Conservation (phyloP, 1,140 invertebrate genomes). For the Piezodorus guildinii region DNA sequence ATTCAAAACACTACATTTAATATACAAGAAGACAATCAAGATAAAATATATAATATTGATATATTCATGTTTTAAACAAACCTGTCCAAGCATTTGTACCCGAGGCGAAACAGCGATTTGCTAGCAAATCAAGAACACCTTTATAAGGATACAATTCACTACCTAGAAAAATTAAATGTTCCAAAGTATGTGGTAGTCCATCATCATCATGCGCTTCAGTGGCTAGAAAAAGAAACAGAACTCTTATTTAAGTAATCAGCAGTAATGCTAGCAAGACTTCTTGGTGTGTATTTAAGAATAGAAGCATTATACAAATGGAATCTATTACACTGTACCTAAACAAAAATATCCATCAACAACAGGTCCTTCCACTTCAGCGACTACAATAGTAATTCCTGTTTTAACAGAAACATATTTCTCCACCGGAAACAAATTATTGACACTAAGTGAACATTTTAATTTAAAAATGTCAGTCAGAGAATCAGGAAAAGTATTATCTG, state of each 20-base stretch:
- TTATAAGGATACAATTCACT: slow-evolving; percentile 83
- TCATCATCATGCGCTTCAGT: slow-evolving; percentile 86
- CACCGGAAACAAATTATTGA: slow-evolving; percentile 59
- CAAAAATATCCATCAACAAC: slow-evolving; percentile 76
- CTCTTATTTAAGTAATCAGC: not conserved
- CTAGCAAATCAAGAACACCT: slow-evolving; percentile 75
- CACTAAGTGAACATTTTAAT: slow-evolving; percentile 47
- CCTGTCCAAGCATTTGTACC: slow-evolving; percentile 77
- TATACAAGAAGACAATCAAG: not conserved
- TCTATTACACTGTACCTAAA: slow-evolving; percentile 47
- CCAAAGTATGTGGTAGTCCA: slow-evolving; percentile 83
- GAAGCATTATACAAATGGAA: no score
- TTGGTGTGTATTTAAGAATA: no score
- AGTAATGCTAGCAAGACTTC: no score
- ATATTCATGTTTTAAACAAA: slow-evolving; percentile 17
- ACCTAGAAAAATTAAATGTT: slow-evolving; percentile 85
- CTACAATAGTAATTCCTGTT: slow-evolving; percentile 65
- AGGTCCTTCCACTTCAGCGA: slow-evolving; percentile 75
- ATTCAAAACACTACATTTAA: slow-evolving; percentile 14
- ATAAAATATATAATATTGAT: not conserved
- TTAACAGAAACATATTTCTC: slow-evolving; percentile 67
- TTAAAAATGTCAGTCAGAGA: slow-evolving; percentile 38
- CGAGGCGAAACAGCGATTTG: slow-evolving; percentile 77
- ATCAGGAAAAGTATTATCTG: not conserved
- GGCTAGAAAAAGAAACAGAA: slow-evolving; percentile 39